These are phyloP conservation scores for Polydrusus tereticollis DNA, from an alignment of 2,888 invertebrate species.

Conservation along the genomic window DNA sequence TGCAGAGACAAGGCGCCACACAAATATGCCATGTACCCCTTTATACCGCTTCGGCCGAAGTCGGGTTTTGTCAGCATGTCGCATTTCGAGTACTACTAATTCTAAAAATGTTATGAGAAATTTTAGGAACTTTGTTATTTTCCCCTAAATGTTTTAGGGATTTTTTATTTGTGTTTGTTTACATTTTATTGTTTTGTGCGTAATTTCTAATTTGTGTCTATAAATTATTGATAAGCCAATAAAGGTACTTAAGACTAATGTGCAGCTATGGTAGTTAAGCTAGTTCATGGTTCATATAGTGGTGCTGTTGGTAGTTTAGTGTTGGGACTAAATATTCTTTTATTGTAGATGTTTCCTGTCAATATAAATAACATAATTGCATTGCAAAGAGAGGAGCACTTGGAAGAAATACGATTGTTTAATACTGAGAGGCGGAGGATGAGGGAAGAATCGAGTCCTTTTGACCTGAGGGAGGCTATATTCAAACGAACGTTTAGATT, in stretches of 20 bases:
- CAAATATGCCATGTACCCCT: too few species aligned
- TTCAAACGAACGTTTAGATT: conserved; percentile 34
- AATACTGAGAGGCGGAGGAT: conserved; percentile 27
- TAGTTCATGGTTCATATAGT: neutral
- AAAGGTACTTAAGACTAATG: neutral
- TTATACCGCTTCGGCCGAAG: neutral
- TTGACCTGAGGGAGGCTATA: conserved; percentile 14
- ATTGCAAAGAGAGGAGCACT: conserved; percentile 2
- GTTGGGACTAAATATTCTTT: neutral
- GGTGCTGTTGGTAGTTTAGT: neutral
- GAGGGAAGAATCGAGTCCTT: conserved; percentile 24
- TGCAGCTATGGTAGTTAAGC: neutral
- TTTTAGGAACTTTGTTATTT: neutral
- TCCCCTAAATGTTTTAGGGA: neutral
- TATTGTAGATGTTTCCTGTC: conserved; percentile 21
- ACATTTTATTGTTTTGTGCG: neutral
- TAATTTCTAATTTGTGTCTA: neutral
- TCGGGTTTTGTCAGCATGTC: neutral
- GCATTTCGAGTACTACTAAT: neutral
- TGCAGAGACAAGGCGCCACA: too few species aligned
- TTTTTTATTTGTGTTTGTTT: neutral
- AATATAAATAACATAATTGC: conserved; percentile 19
- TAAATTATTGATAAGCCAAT: neutral
- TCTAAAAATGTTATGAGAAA: neutral
- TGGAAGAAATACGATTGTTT: conserved; percentile 11